Percentiles rank a stretch among this genome's conserved stretches.
phyloP scores from a whole-genome alignment of 2,797 vertebrate species.

The Tragopan temminckii region DNA sequence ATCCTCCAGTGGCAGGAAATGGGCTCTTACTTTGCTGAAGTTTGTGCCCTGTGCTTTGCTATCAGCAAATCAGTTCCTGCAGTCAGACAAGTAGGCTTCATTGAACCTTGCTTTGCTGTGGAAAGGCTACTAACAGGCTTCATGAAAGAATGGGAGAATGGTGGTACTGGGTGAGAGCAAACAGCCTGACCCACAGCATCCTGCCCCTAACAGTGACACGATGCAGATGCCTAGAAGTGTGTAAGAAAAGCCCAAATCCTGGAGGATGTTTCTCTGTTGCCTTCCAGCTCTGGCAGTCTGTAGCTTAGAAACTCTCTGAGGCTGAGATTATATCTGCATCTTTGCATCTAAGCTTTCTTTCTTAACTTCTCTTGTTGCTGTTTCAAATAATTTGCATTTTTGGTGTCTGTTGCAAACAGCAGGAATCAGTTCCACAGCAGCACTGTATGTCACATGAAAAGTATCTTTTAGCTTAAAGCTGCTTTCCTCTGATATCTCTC shows the following conservation, averaged over 20 bases:
- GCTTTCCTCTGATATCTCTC: background rate
- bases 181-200: background rate
- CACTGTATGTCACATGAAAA: background rate
- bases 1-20: constrained; percentile 52
- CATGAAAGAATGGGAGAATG: background rate
- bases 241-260: background rate
- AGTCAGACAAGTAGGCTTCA: background rate
- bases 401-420: background rate
- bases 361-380: background rate
- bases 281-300: background rate
- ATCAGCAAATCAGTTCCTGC: background rate
- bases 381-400: background rate
- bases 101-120: background rate
- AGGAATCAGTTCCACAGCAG: background rate
- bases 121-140: background rate
- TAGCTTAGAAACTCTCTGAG: background rate
- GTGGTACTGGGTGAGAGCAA: background rate
- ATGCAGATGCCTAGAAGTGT: background rate
- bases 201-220: background rate
- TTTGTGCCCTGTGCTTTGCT: background rate
- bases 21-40: constrained; percentile 18
- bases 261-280: background rate
- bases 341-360: background rate
- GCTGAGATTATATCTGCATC: background rate
- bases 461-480: background rate